phyloP scores from a whole-genome alignment of 2,113 vertebrate species.

The Gnathonemus echidnorhynchus region DNA sequence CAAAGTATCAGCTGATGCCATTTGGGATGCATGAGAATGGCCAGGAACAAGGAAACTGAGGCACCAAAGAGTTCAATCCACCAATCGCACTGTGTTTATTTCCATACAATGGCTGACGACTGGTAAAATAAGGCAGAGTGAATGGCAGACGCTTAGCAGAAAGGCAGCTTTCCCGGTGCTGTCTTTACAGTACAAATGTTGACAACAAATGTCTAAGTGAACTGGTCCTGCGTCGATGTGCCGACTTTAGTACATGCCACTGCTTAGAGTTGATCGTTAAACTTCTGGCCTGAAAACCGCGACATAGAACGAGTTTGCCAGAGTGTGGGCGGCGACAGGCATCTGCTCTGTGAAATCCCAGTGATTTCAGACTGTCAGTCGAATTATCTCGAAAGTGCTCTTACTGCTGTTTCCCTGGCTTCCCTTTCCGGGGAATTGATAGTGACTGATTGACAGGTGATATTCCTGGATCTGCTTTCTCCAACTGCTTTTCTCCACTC shows the following conservation, averaged over 20 bases:
- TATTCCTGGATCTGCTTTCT: background rate
- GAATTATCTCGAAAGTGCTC: background rate
- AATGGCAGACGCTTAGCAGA: background rate
- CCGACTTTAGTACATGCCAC: background rate
- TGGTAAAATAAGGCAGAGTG: background rate
- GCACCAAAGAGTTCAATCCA: background rate
- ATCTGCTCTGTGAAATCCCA: background rate
- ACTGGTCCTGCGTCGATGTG: background rate
- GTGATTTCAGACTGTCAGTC: background rate
- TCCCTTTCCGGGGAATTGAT: background rate
- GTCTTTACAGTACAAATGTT: background rate
- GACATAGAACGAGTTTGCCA: background rate
- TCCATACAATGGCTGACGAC: background rate
- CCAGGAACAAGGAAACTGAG: background rate
- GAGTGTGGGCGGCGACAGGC: background rate
- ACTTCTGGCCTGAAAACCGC: background rate
- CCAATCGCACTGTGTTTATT: background rate
- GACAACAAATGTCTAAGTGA: background rate
- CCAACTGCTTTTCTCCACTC: background rate
- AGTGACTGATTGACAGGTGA: background rate
- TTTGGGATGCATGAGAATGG: background rate
- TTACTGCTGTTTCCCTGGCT: background rate
- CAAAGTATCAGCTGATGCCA: background rate
- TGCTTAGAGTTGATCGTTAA: background rate
- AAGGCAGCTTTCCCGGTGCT: background rate